Evolutionary conservation across 2,888 invertebrate genomes (phyloP).

Genomic region (Craniophora ligustri): DNA sequence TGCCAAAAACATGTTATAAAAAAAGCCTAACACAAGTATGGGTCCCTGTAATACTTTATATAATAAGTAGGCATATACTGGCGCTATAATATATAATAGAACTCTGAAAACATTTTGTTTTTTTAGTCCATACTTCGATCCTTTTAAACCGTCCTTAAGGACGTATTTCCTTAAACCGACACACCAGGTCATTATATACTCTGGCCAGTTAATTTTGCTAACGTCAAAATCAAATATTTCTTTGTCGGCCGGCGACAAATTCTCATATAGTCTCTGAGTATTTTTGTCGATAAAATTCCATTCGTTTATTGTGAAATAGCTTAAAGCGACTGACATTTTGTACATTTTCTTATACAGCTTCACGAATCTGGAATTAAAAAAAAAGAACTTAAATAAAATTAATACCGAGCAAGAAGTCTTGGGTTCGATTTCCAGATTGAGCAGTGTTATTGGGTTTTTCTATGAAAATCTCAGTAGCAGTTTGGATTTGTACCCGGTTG

Average conservation of each 20-base stretch:
- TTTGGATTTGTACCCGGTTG: no score
- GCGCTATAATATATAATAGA: neutral
- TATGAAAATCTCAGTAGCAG: no score
- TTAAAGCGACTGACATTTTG: slow-evolving; percentile 43
- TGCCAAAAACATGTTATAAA: neutral
- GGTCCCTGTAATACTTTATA: slow-evolving; percentile 16
- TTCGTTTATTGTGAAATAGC: slow-evolving; percentile 49
- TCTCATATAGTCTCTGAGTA: slow-evolving; percentile 33
- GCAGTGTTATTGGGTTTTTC: no score
- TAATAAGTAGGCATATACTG: slow-evolving; percentile 18
- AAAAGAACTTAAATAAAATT: no score
- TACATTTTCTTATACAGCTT: slow-evolving; percentile 53
- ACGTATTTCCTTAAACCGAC: slow-evolving; percentile 58
- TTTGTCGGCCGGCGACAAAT: slow-evolving; percentile 48
- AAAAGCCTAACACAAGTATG: neutral
- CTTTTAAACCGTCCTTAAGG: slow-evolving; percentile 55
- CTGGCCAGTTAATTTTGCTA: slow-evolving; percentile 41
- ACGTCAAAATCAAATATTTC: slow-evolving; percentile 59
- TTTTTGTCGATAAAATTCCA: slow-evolving; percentile 61
- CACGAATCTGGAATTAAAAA: slow-evolving; percentile 48
- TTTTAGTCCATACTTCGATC: slow-evolving; percentile 26
- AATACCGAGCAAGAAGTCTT: no score
- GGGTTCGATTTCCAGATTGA: no score
- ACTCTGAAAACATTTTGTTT: slow-evolving; percentile 46
- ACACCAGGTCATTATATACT: slow-evolving; percentile 45